A percentile compares a stretch with the other conserved stretches of the same genome.
Evolutionary conservation across 2,888 invertebrate species (phyloP).

Genomic region (Sceliomorpha sp.): DNA sequence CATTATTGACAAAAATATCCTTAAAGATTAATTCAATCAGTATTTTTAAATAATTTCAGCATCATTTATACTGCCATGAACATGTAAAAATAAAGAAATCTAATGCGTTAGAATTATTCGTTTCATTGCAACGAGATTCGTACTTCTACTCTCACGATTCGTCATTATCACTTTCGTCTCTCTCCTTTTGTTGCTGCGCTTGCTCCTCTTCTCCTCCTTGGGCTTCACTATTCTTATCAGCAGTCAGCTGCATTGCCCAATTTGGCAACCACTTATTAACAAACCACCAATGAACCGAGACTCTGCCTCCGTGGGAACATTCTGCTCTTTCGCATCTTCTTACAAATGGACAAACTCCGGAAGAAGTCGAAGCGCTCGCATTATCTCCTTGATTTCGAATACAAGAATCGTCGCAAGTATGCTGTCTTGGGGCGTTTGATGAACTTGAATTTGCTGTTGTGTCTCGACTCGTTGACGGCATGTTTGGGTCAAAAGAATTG

Average conservation of each 20-base stretch:
- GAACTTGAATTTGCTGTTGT: constrained; percentile 63
- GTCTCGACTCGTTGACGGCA: constrained; percentile 53
- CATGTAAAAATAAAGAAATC: too few species aligned
- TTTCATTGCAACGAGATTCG: too few species aligned
- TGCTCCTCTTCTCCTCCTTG: constrained; percentile 64
- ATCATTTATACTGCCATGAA: too few species aligned
- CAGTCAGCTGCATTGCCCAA: constrained; percentile 81
- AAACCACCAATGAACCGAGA: constrained; percentile 85
- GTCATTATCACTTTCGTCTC: constrained; percentile 72
- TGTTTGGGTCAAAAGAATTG: constrained; percentile 53
- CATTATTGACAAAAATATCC: too few species aligned
- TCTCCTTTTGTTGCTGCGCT: constrained; percentile 61
- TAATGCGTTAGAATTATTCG: too few species aligned
- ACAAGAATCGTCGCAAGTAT: constrained; percentile 80
- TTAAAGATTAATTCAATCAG: too few species aligned
- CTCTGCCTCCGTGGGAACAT: constrained; percentile 78
- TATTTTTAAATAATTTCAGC: too few species aligned
- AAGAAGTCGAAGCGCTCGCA: constrained; percentile 58
- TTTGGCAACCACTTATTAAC: constrained; percentile 85
- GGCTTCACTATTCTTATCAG: constrained; percentile 62
- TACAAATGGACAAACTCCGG: constrained; percentile 68
- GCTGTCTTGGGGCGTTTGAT: constrained; percentile 80
- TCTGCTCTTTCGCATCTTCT: constrained; percentile 70
- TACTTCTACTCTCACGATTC: constrained; percentile 64
- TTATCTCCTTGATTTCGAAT: constrained; percentile 79